A percentile compares a stretch with the other conserved stretches of the same genome.
Conservation (phyloP, 2,888 invertebrate genomes). For the Eucriotettix oculatus region DNA sequence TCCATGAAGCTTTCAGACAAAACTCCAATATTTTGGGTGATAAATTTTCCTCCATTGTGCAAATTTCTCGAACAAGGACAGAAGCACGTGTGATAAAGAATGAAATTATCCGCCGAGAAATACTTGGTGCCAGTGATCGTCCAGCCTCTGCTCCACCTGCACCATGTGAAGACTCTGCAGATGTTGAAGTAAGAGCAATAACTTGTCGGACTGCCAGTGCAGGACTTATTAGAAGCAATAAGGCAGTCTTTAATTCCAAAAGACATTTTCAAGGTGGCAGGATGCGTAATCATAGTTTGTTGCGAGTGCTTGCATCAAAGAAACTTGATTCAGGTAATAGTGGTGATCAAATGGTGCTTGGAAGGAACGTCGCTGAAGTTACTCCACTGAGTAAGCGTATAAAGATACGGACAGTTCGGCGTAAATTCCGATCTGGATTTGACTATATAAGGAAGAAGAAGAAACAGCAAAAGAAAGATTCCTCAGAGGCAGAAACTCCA, state of each 20-base stretch:
- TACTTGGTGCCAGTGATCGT: conserved; percentile 55
- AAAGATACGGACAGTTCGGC: conserved; percentile 46
- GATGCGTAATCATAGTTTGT: conserved; percentile 14
- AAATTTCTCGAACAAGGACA: conserved; percentile 57
- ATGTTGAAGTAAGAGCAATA: conserved; percentile 1
- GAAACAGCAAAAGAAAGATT: conserved; percentile 46
- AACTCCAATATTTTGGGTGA: conserved; percentile 41
- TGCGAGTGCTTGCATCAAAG: conserved; percentile 18
- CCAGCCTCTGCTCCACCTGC: conserved; percentile 66
- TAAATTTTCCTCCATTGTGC: conserved; percentile 50
- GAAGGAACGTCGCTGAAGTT: background rate
- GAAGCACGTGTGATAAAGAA: conserved; percentile 56
- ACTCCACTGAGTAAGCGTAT: conserved; percentile 29
- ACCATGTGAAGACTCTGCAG: conserved; percentile 28
- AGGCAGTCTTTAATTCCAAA: conserved; percentile 24
- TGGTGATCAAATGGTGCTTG: too few relatives aligned
- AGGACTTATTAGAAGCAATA: conserved; percentile 24
- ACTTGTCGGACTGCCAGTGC: conserved; percentile 20
- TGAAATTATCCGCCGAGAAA: conserved; percentile 62
- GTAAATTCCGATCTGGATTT: conserved; percentile 69
- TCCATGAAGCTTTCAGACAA: conserved; percentile 44
- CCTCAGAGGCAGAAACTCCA: conserved; percentile 15
- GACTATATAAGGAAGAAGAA: conserved; percentile 84
- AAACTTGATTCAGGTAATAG: conserved; percentile 5
- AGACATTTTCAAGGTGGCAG: conserved; percentile 20